These are phyloP conservation scores for Drosophila sulfurigaster DNA, from an alignment of 1,140 invertebrate genomes.

Conservation along the genomic window DNA sequence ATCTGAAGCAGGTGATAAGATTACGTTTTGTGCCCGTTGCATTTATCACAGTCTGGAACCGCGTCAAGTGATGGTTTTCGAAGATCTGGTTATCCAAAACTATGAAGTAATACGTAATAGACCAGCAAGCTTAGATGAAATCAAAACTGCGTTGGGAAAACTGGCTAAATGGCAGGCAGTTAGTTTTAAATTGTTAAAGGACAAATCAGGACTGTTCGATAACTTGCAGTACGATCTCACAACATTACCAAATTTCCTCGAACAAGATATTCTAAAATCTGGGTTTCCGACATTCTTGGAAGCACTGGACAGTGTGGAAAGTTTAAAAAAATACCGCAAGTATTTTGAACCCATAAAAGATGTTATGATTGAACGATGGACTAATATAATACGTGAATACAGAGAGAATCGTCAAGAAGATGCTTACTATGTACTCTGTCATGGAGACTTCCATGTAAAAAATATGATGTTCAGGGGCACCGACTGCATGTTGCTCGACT, in stretches of 20 bases:
- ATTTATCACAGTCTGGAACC: constrained; percentile 58
- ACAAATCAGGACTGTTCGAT: constrained; percentile 29
- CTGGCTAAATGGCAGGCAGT: constrained; percentile 51
- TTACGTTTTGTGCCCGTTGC: constrained; percentile 36
- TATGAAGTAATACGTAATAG: constrained; percentile 50
- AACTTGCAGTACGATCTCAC: constrained; percentile 8
- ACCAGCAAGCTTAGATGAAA: constrained; percentile 28
- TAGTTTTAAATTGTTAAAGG: constrained; percentile 30
- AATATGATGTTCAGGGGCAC: constrained; percentile 50
- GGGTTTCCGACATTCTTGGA: constrained; percentile 29
- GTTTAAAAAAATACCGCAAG: constrained; percentile 31
- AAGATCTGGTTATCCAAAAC: constrained; percentile 60
- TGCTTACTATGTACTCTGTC: constrained; percentile 38
- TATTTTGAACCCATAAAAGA: constrained; percentile 2
- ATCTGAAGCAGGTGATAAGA: constrained; percentile 40
- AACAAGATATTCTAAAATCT: constrained; percentile 7
- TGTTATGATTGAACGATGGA: constrained; percentile 1
- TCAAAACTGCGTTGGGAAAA: constrained; percentile 32
- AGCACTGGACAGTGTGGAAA: constrained; percentile 19
- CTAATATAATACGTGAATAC: constrained; percentile 10
- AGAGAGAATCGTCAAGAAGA: constrained; percentile 12
- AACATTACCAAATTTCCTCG: background rate
- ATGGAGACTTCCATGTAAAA: constrained; percentile 40
- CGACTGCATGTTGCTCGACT: constrained; percentile 42
- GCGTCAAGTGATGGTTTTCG: constrained; percentile 58